Evolutionary conservation across 92 coral and sea anemone genomes (phyloP).

Genomic region (Virgularia gustaviana): DNA sequence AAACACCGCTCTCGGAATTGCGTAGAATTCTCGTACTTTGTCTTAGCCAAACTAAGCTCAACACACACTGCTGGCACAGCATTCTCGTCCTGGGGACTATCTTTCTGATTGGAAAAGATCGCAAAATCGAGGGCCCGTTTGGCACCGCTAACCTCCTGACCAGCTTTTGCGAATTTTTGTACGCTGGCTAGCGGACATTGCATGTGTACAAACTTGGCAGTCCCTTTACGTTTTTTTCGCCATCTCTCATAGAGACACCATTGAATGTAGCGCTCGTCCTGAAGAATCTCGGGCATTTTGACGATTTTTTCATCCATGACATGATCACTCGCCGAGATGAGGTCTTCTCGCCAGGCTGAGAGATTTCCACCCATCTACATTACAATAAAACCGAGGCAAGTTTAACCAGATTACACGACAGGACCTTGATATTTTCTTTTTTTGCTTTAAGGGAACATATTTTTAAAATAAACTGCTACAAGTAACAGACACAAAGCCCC

Average conservation of each 20-base stretch:
- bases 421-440: neutral
- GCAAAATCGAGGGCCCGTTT: constrained; percentile 17
- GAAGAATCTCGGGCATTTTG: constrained; percentile 29
- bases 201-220: constrained; percentile 22
- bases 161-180: constrained; percentile 20
- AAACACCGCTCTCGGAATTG: constrained; percentile 24
- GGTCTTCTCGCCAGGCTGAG: constrained; percentile 25
- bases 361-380: constrained; percentile 11
- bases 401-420: neutral
- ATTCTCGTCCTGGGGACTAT: neutral
- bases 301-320: constrained; percentile 36
- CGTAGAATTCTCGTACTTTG: neutral
- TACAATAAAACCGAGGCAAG: no score
- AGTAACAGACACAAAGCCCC: no score
- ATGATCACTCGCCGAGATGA: constrained; percentile 3
- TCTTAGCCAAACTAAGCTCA: constrained; percentile 18
- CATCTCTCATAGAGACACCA: constrained; percentile 27
- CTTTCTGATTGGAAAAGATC: constrained; percentile 10
- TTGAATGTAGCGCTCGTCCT: constrained; percentile 22
- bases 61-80: constrained; percentile 24
- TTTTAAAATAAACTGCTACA: no score
- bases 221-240: constrained; percentile 14
- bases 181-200: constrained; percentile 36
- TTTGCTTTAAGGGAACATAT: constrained; percentile 1
- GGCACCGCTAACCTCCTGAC: constrained; percentile 15